A percentile compares a stretch with the other conserved stretches of the same genome.
Conservation (phyloP, 2,797 vertebrate genomes). For the Emys orbicularis region DNA sequence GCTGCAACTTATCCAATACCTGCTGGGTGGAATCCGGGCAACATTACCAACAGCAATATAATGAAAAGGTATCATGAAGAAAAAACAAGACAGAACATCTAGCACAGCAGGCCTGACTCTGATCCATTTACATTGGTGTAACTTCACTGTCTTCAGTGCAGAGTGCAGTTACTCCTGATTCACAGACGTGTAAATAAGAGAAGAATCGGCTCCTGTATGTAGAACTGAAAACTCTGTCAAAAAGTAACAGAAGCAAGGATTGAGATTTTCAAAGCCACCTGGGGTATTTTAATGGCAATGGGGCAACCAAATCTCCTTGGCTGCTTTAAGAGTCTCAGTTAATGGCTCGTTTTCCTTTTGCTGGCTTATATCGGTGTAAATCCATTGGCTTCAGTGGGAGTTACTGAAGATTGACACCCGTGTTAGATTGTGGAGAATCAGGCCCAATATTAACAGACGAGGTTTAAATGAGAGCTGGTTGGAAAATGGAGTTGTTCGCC, state of each 20-base stretch:
- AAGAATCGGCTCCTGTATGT: not conserved
- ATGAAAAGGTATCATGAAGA: not conserved
- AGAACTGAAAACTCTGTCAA: not conserved
- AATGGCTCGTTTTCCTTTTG: not conserved
- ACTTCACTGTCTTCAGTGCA: not conserved
- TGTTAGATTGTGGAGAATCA: not conserved
- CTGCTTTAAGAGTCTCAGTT: not conserved
- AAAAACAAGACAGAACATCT: not conserved
- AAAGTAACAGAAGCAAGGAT: not conserved
- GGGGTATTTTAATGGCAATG: not conserved
- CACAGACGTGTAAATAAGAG: not conserved
- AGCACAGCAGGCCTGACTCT: rapidly evolving
- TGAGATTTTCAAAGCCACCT: not conserved
- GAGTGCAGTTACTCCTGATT: not conserved
- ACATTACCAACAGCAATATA: rapidly evolving
- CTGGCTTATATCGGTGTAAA: not conserved
- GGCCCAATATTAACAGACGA: not conserved
- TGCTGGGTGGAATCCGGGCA: not conserved
- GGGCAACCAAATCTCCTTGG: not conserved
- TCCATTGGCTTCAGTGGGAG: not conserved
- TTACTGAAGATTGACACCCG: not conserved
- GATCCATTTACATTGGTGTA: not conserved
- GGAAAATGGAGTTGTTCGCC: not conserved
- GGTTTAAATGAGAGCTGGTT: not conserved
- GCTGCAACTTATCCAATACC: not conserved